Conservation (phyloP, 2,888 invertebrate genomes). For the Liodrosophila aerea region DNA sequence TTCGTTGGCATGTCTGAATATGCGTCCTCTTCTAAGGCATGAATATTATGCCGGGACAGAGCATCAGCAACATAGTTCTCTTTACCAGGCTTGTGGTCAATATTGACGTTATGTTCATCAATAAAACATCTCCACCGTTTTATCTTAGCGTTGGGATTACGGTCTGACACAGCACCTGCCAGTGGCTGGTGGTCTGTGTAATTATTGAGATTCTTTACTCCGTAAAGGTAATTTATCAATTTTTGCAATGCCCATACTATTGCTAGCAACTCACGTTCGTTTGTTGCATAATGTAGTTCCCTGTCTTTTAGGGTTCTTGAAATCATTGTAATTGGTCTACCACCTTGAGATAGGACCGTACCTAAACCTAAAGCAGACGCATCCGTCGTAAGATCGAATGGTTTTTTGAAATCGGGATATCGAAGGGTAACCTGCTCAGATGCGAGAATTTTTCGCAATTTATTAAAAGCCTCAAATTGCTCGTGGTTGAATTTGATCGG, state of each 20-base stretch:
- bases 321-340: slow-evolving; percentile 8
- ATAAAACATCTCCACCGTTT: not conserved
- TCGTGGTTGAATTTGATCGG: not conserved
- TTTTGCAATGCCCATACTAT: slow-evolving; percentile 8
- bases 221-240: slow-evolving; percentile 2
- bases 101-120: not conserved
- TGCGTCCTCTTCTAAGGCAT: not conserved
- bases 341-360: not conserved
- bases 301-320: slow-evolving; percentile 4
- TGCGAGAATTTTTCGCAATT: slow-evolving; percentile 1
- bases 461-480: not conserved
- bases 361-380: slow-evolving; percentile 1
- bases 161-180: not conserved
- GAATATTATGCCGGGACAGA: not conserved
- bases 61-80: slow-evolving; percentile 1
- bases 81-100: not conserved
- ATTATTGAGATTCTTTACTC: not conserved
- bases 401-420: slow-evolving; percentile 1
- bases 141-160: not conserved
- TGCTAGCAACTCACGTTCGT: slow-evolving; percentile 5
- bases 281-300: slow-evolving; percentile 2
- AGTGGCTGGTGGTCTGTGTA: slow-evolving; percentile 1
- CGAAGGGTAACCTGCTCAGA: not conserved
- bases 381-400: slow-evolving; percentile 1
- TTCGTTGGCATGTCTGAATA: not conserved